phyloP scores from a whole-genome alignment of 1,140 invertebrate species.

The Megathymus violae region DNA sequence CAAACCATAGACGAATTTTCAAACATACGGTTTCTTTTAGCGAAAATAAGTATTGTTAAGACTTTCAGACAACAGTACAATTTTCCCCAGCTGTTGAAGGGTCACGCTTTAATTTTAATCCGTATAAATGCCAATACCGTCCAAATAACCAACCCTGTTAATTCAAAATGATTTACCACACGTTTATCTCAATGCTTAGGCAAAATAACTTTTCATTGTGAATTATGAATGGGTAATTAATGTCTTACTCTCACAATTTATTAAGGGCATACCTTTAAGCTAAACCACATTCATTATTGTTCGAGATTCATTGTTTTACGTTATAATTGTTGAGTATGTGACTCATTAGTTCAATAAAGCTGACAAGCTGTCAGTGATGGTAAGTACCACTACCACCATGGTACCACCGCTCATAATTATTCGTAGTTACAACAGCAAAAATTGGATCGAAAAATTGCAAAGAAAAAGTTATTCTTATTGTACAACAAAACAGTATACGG shows the following conservation, averaged over 20 bases:
- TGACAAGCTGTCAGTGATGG: too few relatives aligned
- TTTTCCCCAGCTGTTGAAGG: slow-evolving; percentile 1
- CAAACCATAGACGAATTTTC: too few relatives aligned
- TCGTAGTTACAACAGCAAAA: too few relatives aligned
- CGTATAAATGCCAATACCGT: slow-evolving; percentile 21
- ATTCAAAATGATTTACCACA: slow-evolving; percentile 23
- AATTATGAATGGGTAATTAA: slow-evolving; percentile 35
- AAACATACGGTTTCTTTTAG: too few relatives aligned
- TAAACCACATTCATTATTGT: slow-evolving; percentile 28
- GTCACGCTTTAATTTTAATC: slow-evolving; percentile 21
- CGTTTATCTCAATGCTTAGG: slow-evolving; percentile 28
- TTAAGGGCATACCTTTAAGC: slow-evolving; percentile 24
- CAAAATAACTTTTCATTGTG: slow-evolving; percentile 31
- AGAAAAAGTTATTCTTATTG: too few relatives aligned
- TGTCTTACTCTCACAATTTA: slow-evolving; percentile 32
- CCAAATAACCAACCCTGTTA: slow-evolving; percentile 21
- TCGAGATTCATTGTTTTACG: slow-evolving; percentile 16
- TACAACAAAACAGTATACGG: too few relatives aligned
- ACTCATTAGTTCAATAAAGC: too few relatives aligned
- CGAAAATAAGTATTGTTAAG: not conserved
- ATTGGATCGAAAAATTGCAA: too few relatives aligned
- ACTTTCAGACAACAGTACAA: not conserved
- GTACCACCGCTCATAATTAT: too few relatives aligned
- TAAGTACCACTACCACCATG: too few relatives aligned
- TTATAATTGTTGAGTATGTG: not conserved